Evolutionary conservation across 2,797 vertebrate species (phyloP).

Genomic region (Lepilemur septentrionalis): DNA sequence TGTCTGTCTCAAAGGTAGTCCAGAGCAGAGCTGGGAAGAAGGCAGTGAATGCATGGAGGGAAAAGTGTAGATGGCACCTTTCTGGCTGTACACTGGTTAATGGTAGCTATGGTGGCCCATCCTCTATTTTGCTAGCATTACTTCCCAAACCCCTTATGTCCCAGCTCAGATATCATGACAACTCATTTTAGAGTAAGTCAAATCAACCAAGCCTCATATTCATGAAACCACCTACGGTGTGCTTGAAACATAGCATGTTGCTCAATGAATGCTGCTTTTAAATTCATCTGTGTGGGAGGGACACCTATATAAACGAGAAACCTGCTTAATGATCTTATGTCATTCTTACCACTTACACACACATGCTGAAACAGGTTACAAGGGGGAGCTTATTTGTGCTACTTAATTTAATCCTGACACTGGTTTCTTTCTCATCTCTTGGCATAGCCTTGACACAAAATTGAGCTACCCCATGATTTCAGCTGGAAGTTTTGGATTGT

Average conservation of each 20-base stretch:
- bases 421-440: neutral
- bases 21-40: neutral
- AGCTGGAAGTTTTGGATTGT: slow-evolving; percentile 96
- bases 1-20: neutral
- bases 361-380: neutral
- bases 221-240: neutral
- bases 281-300: neutral
- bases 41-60: rapidly evolving
- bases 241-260: neutral
- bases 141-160: neutral
- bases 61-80: neutral
- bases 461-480: slow-evolving; percentile 94
- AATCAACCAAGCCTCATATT: neutral
- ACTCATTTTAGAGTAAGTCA: neutral
- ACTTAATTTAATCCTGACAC: neutral
- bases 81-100: neutral
- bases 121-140: neutral
- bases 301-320: neutral
- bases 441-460: slow-evolving; percentile 86
- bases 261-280: neutral
- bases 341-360: neutral
- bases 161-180: neutral
- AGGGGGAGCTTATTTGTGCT: neutral
- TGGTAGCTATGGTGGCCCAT: neutral
- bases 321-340: neutral